phyloP scores from a whole-genome alignment of 2,797 vertebrate species.

The Labeo calbasu region DNA sequence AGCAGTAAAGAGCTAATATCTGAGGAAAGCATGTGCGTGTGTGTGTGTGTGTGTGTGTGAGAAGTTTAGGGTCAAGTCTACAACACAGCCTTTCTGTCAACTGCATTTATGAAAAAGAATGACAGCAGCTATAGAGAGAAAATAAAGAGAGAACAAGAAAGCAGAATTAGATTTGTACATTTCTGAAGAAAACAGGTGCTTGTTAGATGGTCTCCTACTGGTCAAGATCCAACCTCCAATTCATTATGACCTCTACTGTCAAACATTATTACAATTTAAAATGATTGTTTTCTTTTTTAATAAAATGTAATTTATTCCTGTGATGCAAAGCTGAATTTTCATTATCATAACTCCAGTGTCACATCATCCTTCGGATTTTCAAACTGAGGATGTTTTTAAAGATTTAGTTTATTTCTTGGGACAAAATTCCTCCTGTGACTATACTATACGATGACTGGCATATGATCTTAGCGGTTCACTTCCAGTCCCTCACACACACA shows the following conservation, averaged over 20 bases:
- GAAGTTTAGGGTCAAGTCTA: constrained; percentile 16
- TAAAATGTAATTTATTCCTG: not conserved
- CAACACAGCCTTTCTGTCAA: constrained; percentile 8
- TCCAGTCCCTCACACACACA: constrained; percentile 2
- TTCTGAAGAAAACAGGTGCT: not conserved
- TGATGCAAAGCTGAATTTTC: not conserved
- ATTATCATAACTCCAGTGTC: not conserved
- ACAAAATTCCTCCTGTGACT: not conserved
- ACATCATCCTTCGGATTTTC: not conserved
- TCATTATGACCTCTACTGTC: not conserved
- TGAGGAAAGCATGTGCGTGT: constrained; percentile 14
- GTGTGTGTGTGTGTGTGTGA: constrained; percentile 24
- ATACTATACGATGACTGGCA: not conserved
- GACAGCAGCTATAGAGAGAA: not conserved
- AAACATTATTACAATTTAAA: constrained; percentile 2
- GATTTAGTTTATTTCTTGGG: not conserved
- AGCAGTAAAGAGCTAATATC: constrained; percentile 45
- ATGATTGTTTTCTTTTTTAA: not conserved
- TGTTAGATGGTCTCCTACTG: not conserved
- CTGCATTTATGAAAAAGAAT: constrained; percentile 20
- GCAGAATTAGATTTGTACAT: not conserved
- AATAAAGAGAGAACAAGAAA: not conserved
- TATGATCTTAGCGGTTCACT: not conserved
- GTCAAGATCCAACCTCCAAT: not conserved
- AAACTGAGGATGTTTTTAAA: not conserved